Evolutionary conservation across 2,113 vertebrate genomes (phyloP), one percentile per base, ranked within the genome.

Genomic region (Odontesthes bonariensis): DNA sequence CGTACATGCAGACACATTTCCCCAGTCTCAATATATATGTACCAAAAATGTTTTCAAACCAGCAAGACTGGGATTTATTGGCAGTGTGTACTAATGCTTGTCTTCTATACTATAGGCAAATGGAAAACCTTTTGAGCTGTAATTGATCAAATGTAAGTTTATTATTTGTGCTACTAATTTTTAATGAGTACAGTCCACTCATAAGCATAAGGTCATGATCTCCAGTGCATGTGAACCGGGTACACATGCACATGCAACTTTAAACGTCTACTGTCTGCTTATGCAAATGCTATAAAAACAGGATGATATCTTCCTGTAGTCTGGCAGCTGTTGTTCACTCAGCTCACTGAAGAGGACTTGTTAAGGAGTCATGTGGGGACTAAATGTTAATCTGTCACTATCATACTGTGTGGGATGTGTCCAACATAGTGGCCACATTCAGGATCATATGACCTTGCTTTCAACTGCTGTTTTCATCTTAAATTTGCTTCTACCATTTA

Each of bases 251-350:
- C 53, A 19, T 44, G 1, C 53, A 27, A 23, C 63, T 63, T 73
- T 23, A 62, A 74, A 61, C 19, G 40, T 70, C 73, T 78, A 61
- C 88, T 75, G 68, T 91, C 56, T 32, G 66, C 49, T 84, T 16
- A 84, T 89, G 87, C 76, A 91, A 92, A 92, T 86, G 44, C 64
- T 80, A 32, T 78, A 62, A 84, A 86, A 85, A 77, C 51, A 70
- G 40, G 64, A 81, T 82, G 54, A 40, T 82, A 86, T 90, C 81
- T 86, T 70, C 31, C 66, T 61, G 56, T 77, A 46, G 70, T 71
- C 61, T 70, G 74, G 69, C 76, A 82, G 76, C 84, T 92, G 81
- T 67, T 65, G 63, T 82, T 86, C 71, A 11, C 44, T 71, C 51
- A 2, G n/a, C 44, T 56, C 20, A 14, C 35, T 8, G 12, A 23